Percentiles rank a stretch among this genome's conserved stretches.
Conservation (phyloP, 2,797 vertebrate species). For the Parauchenoglanis ngamensis region DNA sequence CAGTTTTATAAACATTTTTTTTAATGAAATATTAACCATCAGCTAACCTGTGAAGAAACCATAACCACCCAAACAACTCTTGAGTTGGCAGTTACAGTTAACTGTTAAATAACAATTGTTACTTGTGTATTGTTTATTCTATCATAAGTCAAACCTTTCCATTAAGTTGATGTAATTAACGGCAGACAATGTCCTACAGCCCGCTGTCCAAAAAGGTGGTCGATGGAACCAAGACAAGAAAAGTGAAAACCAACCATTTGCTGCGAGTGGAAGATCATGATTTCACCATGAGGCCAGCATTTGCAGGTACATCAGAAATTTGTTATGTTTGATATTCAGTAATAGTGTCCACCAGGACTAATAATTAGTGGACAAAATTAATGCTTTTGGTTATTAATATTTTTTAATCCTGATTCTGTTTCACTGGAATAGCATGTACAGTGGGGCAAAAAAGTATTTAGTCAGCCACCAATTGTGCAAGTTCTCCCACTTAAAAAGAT, state of each 20-base stretch:
- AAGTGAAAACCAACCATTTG: slow-evolving; percentile 83
- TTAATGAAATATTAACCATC: no score
- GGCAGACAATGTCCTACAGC: slow-evolving; percentile 66
- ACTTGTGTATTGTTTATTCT: neutral
- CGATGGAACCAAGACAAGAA: slow-evolving; percentile 82
- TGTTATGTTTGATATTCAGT: neutral
- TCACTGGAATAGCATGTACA: neutral
- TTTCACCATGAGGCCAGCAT: slow-evolving; percentile 93
- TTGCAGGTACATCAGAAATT: slow-evolving; percentile 80
- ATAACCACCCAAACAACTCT: neutral
- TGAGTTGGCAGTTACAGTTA: neutral
- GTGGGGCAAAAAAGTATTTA: no score
- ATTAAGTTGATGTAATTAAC: neutral
- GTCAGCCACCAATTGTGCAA: no score
- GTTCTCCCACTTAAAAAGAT: no score
- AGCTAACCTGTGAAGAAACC: neutral
- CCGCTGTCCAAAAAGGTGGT: slow-evolving; percentile 81
- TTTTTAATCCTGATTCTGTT: neutral
- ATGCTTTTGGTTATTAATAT: no score
- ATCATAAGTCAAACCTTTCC: neutral
- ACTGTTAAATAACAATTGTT: neutral
- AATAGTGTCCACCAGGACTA: neutral
- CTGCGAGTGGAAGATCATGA: slow-evolving; percentile 90
- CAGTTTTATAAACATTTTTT: no score
- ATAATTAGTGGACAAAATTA: neutral